Evolutionary conservation across 1,140 invertebrate species (phyloP), one percentile per base, ranked within the genome.

Genomic region (Drosophila biarmipes): DNA sequence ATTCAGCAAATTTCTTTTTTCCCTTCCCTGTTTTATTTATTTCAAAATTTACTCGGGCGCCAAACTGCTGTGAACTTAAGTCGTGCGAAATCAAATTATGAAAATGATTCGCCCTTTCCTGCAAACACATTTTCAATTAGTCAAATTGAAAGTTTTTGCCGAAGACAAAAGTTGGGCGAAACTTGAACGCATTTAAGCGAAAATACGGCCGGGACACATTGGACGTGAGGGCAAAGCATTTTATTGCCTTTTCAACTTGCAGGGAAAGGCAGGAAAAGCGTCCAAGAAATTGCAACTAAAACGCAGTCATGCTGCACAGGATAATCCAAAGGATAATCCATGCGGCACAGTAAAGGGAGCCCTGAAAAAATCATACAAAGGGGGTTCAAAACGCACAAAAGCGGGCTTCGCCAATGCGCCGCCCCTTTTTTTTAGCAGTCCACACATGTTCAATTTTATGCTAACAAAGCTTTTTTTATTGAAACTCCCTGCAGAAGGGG

Each of bases 271-370:
- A 29, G 58, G 27, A 62, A 37, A 34, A 45, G 29, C 66, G 49
- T 31, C 34, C 17, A 84, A 73, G 81, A 74, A 81, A 69, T 54
- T 89, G 72, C 72, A 84, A 84, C 84, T 80, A 89, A 87, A 87
- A 84, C 49, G 76, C 84, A 87, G 62, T 79, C 79, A 89, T 67
- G 84, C 79, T 80, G 84, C 79, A 66, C 71, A 79, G 84, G 55
- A 84, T 87, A 89, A 87, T 89, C 84, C 82, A 45, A 56, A 27
- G 79, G 79, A 87, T 89, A 89, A 84, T 84, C 66, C 72, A 43
- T 40, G 29, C 37, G 15, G 35, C 29, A 19, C 45, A 56, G 34
- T 14, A 38, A 59, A 55, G 29, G 54, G 59, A 51, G 53, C 38
- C 17, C 34, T 14, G 35, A 66, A 34, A 58, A 63, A 62, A 45